phyloP scores from a whole-genome alignment of 2,888 invertebrate species.

The Sesia bembeciformis region DNA sequence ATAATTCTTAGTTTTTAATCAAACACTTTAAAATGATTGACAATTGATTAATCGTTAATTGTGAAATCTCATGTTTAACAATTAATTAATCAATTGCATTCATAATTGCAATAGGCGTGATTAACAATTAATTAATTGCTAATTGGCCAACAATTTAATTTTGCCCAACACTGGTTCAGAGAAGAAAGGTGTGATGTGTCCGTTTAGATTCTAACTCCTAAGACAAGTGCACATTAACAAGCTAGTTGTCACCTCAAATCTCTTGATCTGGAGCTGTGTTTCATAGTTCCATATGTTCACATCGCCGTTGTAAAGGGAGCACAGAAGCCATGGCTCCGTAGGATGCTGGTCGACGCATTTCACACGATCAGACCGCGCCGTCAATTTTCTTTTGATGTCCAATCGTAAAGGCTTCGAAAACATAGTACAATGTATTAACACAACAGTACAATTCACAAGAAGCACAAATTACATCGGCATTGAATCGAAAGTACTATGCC shows the following conservation, averaged over 20 bases:
- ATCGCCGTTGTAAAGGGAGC: conserved; percentile 98
- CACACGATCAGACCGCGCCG: conserved; percentile 98
- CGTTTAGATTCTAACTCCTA: too few relatives aligned
- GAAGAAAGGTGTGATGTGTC: too few relatives aligned
- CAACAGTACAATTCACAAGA: conserved; percentile 1
- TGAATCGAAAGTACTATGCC: conserved; percentile 31
- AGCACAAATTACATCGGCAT: neutral
- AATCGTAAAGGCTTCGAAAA: conserved; percentile 89
- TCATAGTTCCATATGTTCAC: conserved; percentile 99
- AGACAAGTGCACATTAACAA: too few relatives aligned
- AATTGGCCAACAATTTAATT: too few relatives aligned
- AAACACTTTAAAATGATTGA: too few relatives aligned
- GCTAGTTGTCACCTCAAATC: conserved; percentile 80
- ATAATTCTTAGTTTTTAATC: too few relatives aligned
- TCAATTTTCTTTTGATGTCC: conserved; percentile 98
- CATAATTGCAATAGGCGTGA: too few relatives aligned
- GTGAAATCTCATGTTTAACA: too few relatives aligned
- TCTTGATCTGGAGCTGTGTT: conserved; percentile 88
- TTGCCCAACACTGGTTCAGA: too few relatives aligned
- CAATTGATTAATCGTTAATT: too few relatives aligned
- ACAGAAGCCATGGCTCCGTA: conserved; percentile 98
- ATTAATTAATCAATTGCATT: too few relatives aligned
- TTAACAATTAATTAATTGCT: too few relatives aligned
- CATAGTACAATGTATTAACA: conserved; percentile 21
- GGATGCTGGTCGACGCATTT: conserved; percentile 99